Evolutionary conservation across 1,140 invertebrate genomes (phyloP), one percentile per base, ranked within the genome.

Genomic region (Anagrus nilaparvatae): DNA sequence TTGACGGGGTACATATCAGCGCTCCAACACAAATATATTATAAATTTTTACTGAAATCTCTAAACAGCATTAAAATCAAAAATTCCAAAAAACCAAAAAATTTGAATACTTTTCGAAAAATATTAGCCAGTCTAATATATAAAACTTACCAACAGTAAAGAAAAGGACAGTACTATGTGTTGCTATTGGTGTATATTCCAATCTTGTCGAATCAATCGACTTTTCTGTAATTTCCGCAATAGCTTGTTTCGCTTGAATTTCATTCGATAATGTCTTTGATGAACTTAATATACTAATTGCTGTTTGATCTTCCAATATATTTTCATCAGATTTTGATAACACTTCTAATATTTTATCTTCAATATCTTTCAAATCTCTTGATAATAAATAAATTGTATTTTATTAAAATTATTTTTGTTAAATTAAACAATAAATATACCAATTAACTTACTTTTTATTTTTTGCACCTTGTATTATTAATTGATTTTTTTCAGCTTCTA

Each of bases 231-330:
- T 74, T 69, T 91, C 87, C 17, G 84, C 79, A 36, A 87, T 79
- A 39, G 82, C 78, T 69, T 95, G 89, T 63, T 96, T 96, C 36
- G 85, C 80, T 49, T 81, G 79, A 38, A 96, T 88, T 53, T 90
- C 85, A 70, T 92, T 84, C 32, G 90, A 77, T 53, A 92, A 67
- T 18, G 77, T 75, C 72, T 97, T 96, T 7, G 92, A 94, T 1
- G 89, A 89, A 45, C 88, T 94, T 34, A 97, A 66, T 48, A 94
- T 81, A 60, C 83, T 81, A 12, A 97, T 91, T 10, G 90, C 91
- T 21, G 84, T 88, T 70, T 97, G 92, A 65, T 97, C 93, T 67
- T 97, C 93, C 17, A 97, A 70, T 55, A 97, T 87, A 67, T 96
- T 95, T 33, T 89, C 89, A 46, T 88, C 81, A 0, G 90, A 87